phyloP scores from a whole-genome alignment of 2,888 invertebrate species.

The Dynastes hyllus region DNA sequence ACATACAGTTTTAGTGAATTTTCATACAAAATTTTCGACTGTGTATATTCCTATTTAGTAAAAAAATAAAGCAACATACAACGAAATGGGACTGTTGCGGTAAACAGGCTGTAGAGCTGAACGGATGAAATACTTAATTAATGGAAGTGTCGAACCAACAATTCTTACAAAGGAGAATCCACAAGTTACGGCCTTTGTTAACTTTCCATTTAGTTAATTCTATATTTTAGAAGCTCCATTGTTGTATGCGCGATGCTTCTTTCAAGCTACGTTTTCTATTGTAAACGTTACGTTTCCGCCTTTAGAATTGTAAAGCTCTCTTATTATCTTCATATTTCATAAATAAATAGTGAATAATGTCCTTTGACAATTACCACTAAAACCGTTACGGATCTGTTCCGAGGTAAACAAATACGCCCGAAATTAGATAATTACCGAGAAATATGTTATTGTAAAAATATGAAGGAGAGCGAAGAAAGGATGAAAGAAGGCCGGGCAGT shows the following conservation, averaged over 20 bases:
- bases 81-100: neutral
- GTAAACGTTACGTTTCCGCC: neutral
- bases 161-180: slow-evolving; percentile 8
- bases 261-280: slow-evolving; percentile 5
- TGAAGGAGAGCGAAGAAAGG: slow-evolving; percentile 25
- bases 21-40: too few relatives aligned
- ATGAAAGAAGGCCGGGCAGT: slow-evolving; percentile 26
- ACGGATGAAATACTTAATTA: slow-evolving; percentile 1
- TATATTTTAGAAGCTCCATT: slow-evolving; percentile 10
- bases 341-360: slow-evolving; percentile 21
- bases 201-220: slow-evolving; percentile 29
- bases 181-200: slow-evolving; percentile 4
- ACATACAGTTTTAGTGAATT: too few relatives aligned
- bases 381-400: slow-evolving; percentile 14
- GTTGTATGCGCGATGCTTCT: slow-evolving; percentile 7
- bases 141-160: neutral
- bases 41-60: too few relatives aligned
- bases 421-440: slow-evolving; percentile 38
- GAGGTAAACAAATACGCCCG: slow-evolving; percentile 17
- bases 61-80: neutral
- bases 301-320: slow-evolving; percentile 12
- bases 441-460: slow-evolving; percentile 35
- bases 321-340: slow-evolving; percentile 8
- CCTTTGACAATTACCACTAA: slow-evolving; percentile 8
- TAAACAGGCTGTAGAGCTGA: neutral